Evolutionary conservation across 2,888 invertebrate genomes (phyloP).

Genomic region (Diaphora mendica): DNA sequence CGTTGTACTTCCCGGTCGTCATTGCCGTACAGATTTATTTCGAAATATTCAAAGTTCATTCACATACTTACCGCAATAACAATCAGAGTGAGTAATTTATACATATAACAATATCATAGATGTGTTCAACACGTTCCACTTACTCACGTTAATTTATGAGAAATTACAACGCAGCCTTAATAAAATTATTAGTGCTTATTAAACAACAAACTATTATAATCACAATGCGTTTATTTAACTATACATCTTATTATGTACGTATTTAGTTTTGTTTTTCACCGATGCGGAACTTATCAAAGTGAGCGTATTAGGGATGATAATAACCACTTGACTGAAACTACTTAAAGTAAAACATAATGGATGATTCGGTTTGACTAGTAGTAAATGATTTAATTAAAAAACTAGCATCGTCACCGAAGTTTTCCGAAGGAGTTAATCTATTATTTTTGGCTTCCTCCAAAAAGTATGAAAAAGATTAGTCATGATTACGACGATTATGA

Average conservation of each 20-base stretch:
- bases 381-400: no score
- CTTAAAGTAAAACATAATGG: not conserved
- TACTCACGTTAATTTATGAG: slow-evolving; percentile 43
- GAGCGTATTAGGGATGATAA: not conserved
- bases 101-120: slow-evolving; percentile 41
- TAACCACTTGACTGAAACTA: not conserved
- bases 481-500: no score
- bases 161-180: slow-evolving; percentile 38
- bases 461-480: no score
- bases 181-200: slow-evolving; percentile 20
- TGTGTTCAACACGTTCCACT: slow-evolving; percentile 48
- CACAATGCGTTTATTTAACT: slow-evolving; percentile 10
- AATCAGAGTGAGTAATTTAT: slow-evolving; percentile 60
- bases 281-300: not conserved
- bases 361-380: not conserved
- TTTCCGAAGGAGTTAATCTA: no score
- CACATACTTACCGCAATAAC: slow-evolving; percentile 48
- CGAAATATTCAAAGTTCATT: slow-evolving; percentile 42
- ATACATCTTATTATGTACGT: not conserved
- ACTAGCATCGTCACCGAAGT: no score
- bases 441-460: not conserved
- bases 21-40: slow-evolving; percentile 23
- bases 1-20: not conserved
- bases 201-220: slow-evolving; percentile 27
- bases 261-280: not conserved